These are phyloP conservation scores for Sebastolobus altivelis DNA, from an alignment of 2,797 vertebrate genomes.

Conservation along the genomic window DNA sequence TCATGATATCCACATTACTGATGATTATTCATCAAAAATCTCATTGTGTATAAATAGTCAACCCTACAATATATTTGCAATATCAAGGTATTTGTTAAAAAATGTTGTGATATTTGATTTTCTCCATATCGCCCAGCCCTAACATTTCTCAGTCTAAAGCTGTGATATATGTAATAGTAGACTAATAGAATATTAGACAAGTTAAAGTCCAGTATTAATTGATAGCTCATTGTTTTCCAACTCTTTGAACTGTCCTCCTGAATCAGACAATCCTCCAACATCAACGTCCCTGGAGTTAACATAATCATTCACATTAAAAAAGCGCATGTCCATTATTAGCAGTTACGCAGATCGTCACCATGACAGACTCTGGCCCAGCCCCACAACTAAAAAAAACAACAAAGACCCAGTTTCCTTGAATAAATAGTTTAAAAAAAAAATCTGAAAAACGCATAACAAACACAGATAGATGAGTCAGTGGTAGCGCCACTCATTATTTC, in stretches of 20 bases:
- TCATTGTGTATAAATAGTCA: no score
- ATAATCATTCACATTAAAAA: neutral
- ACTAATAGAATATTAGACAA: neutral
- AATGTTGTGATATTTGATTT: no score
- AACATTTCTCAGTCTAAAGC: neutral
- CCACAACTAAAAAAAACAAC: neutral
- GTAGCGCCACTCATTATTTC: neutral
- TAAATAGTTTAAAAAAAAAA: neutral
- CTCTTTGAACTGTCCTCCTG: neutral
- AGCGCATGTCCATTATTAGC: neutral
- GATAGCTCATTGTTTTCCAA: neutral
- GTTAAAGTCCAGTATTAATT: neutral
- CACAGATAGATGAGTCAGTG: neutral
- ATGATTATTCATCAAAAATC: neutral
- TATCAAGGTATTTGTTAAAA: no score
- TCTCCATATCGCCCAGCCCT: no score
- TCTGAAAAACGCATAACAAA: neutral
- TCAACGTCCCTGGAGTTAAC: neutral
- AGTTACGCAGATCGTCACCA: slow-evolving; percentile 14
- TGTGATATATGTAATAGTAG: neutral
- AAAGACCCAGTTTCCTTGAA: neutral
- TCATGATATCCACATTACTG: neutral
- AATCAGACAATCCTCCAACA: neutral
- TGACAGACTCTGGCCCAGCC: neutral
- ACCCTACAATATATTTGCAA: no score